Evolutionary conservation across 2,888 invertebrate genomes (phyloP).

Genomic region (Crepidodera aurea): DNA sequence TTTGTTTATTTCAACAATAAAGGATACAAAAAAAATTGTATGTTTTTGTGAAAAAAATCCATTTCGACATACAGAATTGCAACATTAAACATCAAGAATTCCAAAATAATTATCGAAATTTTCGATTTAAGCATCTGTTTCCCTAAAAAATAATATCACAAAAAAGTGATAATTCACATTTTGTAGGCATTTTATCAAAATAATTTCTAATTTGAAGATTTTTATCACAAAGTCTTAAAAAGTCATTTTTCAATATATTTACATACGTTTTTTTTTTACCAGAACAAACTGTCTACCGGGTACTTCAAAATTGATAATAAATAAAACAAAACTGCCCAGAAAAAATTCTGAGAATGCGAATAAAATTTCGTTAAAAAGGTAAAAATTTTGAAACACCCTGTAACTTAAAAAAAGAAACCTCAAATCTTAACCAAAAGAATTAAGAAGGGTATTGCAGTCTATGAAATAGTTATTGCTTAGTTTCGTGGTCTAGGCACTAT

Average conservation of each 20-base stretch:
- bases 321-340: no score
- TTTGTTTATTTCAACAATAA: slow-evolving; percentile 1
- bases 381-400: neutral
- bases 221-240: neutral
- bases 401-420: neutral
- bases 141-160: neutral
- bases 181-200: neutral
- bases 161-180: neutral
- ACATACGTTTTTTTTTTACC: neutral
- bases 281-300: no score
- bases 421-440: neutral
- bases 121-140: neutral
- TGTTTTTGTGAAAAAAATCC: slow-evolving; percentile 1
- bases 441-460: neutral
- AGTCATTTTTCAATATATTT: neutral
- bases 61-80: neutral
- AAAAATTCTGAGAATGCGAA: no score
- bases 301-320: no score
- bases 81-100: neutral
- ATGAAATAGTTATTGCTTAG: no score
- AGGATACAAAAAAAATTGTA: neutral
- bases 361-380: no score
- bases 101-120: neutral
- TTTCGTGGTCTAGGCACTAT: no score
- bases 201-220: neutral